These are phyloP conservation scores for Pelochelys cantorii DNA, from an alignment of 2,797 vertebrate species.

Conservation along the genomic window DNA sequence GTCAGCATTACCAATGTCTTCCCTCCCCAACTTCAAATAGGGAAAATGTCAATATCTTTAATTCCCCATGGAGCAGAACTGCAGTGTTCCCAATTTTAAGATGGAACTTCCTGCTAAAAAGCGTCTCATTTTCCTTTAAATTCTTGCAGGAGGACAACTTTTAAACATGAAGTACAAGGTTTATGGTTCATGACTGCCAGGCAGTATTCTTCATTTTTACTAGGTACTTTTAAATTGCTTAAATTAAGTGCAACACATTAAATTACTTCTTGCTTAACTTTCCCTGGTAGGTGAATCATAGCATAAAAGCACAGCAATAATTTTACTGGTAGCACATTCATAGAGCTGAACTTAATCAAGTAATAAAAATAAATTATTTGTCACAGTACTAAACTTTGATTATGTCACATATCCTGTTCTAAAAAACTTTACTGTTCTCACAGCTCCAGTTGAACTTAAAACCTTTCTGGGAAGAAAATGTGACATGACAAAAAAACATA, in stretches of 20 bases:
- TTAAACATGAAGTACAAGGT: neutral
- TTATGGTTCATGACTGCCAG: neutral
- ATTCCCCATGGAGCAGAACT: neutral
- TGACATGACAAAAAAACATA: neutral
- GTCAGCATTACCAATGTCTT: neutral
- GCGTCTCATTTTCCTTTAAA: conserved; percentile 3
- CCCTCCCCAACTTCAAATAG: neutral
- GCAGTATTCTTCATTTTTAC: conserved; percentile 29
- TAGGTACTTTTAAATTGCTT: neutral
- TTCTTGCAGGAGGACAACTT: neutral
- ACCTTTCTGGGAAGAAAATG: neutral
- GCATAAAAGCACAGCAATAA: neutral
- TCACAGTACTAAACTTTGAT: neutral
- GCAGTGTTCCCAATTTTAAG: conserved; percentile 11
- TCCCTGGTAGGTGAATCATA: neutral
- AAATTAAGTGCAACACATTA: neutral
- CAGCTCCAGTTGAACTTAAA: neutral
- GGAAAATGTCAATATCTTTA: neutral
- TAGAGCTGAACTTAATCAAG: neutral
- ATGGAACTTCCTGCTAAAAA: neutral
- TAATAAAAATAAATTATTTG: neutral
- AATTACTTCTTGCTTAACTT: neutral
- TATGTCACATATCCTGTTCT: neutral
- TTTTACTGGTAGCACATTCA: neutral
- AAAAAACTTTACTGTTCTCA: neutral